These are phyloP conservation scores for Aricia artaxerxes DNA, from an alignment of 2,888 invertebrate genomes.

Conservation along the genomic window DNA sequence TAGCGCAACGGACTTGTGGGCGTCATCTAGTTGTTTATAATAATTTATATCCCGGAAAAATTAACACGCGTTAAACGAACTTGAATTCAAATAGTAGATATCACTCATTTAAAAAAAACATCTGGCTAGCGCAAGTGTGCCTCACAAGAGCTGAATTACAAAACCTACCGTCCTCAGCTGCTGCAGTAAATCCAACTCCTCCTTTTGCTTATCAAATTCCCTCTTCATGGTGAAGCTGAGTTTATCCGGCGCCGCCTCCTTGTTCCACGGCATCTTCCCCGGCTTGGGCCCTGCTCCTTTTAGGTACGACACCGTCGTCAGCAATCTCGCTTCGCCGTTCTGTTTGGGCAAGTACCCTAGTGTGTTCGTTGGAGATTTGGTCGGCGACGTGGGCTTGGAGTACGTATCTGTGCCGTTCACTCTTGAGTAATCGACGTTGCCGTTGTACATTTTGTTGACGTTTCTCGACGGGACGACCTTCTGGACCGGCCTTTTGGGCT, in stretches of 20 bases:
- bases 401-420: conserved; percentile 73
- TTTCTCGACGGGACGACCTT: conserved; percentile 90
- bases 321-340: conserved; percentile 72
- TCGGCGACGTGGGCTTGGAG: conserved; percentile 84
- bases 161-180: conserved; percentile 86
- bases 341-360: conserved; percentile 78
- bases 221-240: conserved; percentile 95
- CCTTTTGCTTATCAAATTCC: conserved; percentile 94
- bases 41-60: too few relatives aligned
- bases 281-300: conserved; percentile 77
- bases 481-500: conserved; percentile 86
- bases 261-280: conserved; percentile 86
- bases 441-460: conserved; percentile 75
- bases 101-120: too few relatives aligned
- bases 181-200: conserved; percentile 91
- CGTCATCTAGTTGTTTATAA: too few relatives aligned
- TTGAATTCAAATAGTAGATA: too few relatives aligned
- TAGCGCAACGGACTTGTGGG: too few relatives aligned
- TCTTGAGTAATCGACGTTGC: conserved; percentile 62
- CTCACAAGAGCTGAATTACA: too few relatives aligned
- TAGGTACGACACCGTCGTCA: conserved; percentile 81
- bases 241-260: conserved; percentile 85
- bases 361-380: conserved; percentile 81
- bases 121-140: too few relatives aligned
- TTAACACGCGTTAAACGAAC: too few relatives aligned